Base-by-base conservation (phyloP, 2,888 invertebrate species). In the Torymus texanus region DNA sequence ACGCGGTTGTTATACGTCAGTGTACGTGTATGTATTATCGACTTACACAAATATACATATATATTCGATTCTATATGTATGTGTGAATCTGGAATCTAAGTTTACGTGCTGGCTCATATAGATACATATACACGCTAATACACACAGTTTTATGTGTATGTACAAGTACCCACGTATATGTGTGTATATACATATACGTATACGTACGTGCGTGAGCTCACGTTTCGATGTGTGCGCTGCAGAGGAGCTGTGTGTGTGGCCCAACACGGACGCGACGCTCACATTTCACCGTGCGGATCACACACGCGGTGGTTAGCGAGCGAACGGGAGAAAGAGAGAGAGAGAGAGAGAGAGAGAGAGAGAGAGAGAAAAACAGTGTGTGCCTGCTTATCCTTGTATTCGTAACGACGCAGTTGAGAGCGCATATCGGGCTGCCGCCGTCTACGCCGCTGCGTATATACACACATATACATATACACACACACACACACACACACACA, bases 391-490 rank as follows among this genome's bases (percentile, higher is more conserved):
- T 68, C 67, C 78, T 73, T 73, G 16, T 58, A 68, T 78, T 73
- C 68, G 62, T 72, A 78, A 78, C 67, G 73, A 73, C 67, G 73
- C 73, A 67, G 62, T 78, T 68, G 55, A 62, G 73, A 50, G 51
- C 67, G 53, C 59, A 51, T 59, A 41, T 41, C 41, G 41, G 41
- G 41, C 41, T 8, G 41, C 41, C 41, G 41, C 41, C 41, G 41
- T 41, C 41, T 41, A 41, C 41, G 41, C 41, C 41, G 41, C 41
- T 41, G 41, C 41, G 41, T 41, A 55, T 53, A 51, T 51, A 59
- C 59, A 59, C 24, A 61, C 55, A n/a, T 10, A 51, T 24, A 67
- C 24, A 55, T 14, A 18, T 14, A 41, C 41, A 4, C n/a, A n/a
- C 24, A 29, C 21, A 18, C 56, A 41, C 24, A 11, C n/a, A 18